These are phyloP conservation scores for Mus spretus DNA, from an alignment of 2,797 vertebrate species.

Conservation along the genomic window DNA sequence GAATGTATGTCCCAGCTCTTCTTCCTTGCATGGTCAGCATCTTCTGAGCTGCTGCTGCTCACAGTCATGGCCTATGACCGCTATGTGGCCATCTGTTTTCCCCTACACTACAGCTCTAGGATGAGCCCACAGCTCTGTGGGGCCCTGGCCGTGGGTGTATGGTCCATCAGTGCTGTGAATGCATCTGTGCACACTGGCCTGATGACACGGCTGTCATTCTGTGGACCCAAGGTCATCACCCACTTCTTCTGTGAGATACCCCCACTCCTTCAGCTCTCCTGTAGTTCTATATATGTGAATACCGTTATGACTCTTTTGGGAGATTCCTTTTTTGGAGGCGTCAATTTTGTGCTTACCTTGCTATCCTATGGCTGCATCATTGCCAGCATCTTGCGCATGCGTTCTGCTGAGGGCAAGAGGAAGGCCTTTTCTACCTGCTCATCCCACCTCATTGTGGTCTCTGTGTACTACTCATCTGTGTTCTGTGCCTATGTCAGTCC, in stretches of 20 bases:
- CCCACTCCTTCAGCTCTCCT: background rate
- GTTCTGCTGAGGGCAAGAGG: background rate
- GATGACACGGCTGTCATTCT: background rate
- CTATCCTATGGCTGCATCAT: background rate
- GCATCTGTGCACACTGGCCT: background rate
- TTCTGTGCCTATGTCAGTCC: constrained; percentile 52
- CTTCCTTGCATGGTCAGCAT: background rate
- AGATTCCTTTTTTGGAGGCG: background rate
- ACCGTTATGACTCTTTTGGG: background rate
- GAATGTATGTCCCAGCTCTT: background rate
- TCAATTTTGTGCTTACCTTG: background rate
- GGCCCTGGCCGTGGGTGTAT: background rate
- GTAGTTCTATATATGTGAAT: background rate
- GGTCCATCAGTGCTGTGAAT: background rate
- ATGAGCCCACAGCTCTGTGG: background rate
- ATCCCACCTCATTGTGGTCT: background rate
- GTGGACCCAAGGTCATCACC: background rate
- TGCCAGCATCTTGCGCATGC: background rate
- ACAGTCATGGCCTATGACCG: background rate
- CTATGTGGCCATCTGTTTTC: background rate
- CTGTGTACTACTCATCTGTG: background rate
- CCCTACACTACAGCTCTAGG: background rate
- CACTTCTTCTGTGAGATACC: background rate
- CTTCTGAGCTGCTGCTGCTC: background rate
- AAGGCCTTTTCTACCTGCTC: constrained; percentile 24